A percentile compares a stretch with the other conserved stretches of the same genome.
Evolutionary conservation across 2,113 vertebrate genomes (phyloP).

Genomic region (Callopanchax toddi): DNA sequence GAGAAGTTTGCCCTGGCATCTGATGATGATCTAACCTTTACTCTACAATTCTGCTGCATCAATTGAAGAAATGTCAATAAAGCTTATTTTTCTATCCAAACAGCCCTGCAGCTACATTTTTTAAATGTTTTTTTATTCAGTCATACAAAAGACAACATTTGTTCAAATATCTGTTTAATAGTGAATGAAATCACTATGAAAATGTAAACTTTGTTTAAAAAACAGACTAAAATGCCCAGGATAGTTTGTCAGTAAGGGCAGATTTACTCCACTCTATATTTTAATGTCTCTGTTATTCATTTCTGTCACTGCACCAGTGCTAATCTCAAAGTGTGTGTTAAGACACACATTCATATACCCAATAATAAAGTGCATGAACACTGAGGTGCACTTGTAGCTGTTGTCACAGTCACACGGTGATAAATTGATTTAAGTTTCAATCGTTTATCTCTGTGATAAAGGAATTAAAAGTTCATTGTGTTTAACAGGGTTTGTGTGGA

Average conservation of each 20-base stretch:
- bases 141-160: too few relatives aligned
- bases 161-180: too few relatives aligned
- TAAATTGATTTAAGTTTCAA: not conserved
- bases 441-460: constrained; percentile 4
- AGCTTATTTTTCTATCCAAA: too few relatives aligned
- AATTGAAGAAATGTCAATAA: too few relatives aligned
- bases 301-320: constrained; percentile 22
- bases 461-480: constrained; percentile 9
- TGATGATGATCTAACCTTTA: too few relatives aligned
- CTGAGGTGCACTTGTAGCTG: constrained; percentile 1
- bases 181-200: too few relatives aligned
- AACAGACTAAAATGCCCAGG: too few relatives aligned
- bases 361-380: not conserved
- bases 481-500: constrained; percentile 29
- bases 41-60: too few relatives aligned
- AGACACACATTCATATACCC: not conserved
- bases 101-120: too few relatives aligned
- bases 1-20: too few relatives aligned
- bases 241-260: not conserved
- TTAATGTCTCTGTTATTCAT: not conserved
- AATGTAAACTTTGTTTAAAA: too few relatives aligned
- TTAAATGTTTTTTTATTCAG: too few relatives aligned
- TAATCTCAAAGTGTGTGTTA: not conserved
- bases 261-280: not conserved
- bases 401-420: constrained; percentile 6